These are phyloP conservation scores for Ptyas mucosa DNA, from an alignment of 2,113 vertebrate species.

Conservation along the genomic window DNA sequence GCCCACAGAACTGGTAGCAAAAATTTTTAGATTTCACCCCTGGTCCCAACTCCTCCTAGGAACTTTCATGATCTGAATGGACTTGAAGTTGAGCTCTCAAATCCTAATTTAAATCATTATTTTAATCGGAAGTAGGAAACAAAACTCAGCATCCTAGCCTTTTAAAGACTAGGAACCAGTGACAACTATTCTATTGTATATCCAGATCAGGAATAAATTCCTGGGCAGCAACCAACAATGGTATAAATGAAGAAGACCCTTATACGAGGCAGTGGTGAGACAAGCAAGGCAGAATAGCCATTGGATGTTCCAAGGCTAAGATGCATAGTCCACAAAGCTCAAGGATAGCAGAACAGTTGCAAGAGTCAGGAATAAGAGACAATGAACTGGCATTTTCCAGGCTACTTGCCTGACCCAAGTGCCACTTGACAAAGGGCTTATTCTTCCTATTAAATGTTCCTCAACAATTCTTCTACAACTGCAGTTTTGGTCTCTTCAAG, in stretches of 20 bases:
- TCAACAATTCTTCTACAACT: background rate
- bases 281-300: background rate
- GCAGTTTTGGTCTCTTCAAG: background rate
- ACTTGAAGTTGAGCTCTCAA: background rate
- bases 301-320: background rate
- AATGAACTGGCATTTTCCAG: background rate
- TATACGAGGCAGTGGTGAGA: background rate
- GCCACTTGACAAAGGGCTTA: background rate
- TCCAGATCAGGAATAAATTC: background rate
- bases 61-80: background rate
- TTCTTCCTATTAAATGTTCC: background rate
- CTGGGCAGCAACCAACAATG: background rate
- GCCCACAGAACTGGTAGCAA: too few relatives aligned
- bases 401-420: background rate
- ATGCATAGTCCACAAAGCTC: background rate
- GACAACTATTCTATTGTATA: background rate
- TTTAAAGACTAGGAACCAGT: background rate
- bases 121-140: background rate
- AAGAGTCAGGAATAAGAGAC: background rate
- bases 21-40: too few relatives aligned
- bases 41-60: background rate
- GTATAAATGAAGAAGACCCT: background rate
- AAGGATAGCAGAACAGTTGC: background rate
- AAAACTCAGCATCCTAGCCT: background rate
- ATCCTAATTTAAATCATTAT: background rate